A percentile compares a stretch with the other conserved stretches of the same genome.
These are phyloP conservation scores for Trichogramma pretiosum DNA, from an alignment of 1,140 invertebrate genomes.

Conservation along the genomic window DNA sequence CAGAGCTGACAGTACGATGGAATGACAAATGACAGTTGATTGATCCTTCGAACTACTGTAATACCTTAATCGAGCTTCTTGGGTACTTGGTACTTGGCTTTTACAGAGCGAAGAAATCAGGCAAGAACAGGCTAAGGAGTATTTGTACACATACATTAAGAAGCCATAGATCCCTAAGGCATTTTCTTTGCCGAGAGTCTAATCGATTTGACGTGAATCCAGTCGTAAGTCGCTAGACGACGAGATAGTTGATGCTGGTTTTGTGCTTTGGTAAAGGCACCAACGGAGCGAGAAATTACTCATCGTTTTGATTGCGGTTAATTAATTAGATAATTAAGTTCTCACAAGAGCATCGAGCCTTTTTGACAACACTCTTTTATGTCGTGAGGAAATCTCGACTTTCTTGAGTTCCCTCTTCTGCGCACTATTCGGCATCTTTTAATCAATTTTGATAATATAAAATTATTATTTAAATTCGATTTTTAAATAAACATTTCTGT, in stretches of 20 bases:
- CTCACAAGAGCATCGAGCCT: background rate
- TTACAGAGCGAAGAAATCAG: too few relatives aligned
- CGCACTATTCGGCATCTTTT: too few relatives aligned
- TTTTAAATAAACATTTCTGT: too few relatives aligned
- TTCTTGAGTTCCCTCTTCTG: background rate
- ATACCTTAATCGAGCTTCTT: too few relatives aligned
- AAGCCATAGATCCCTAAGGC: background rate
- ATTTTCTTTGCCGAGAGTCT: slow-evolving; percentile 22
- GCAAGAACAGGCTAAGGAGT: too few relatives aligned
- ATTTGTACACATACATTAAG: too few relatives aligned
- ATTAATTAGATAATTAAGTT: slow-evolving; percentile 51
- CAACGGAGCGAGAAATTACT: slow-evolving; percentile 48
- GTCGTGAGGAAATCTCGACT: too few relatives aligned
- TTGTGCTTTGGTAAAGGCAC: slow-evolving; percentile 38
- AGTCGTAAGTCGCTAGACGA: slow-evolving; percentile 44
- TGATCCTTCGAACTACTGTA: slow-evolving; percentile 1
- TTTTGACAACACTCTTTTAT: too few relatives aligned
- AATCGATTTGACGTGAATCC: slow-evolving; percentile 46
- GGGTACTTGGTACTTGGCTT: too few relatives aligned
- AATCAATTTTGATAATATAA: too few relatives aligned
- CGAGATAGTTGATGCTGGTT: too few relatives aligned
- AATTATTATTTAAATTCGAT: too few relatives aligned
- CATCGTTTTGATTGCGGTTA: slow-evolving; percentile 49
- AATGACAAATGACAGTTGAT: slow-evolving; percentile 15
- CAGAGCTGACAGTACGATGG: slow-evolving; percentile 4